A percentile compares a stretch with the other conserved stretches of the same genome.
Conservation (phyloP, 2,113 vertebrate genomes). For the Desmodus rotundus region DNA sequence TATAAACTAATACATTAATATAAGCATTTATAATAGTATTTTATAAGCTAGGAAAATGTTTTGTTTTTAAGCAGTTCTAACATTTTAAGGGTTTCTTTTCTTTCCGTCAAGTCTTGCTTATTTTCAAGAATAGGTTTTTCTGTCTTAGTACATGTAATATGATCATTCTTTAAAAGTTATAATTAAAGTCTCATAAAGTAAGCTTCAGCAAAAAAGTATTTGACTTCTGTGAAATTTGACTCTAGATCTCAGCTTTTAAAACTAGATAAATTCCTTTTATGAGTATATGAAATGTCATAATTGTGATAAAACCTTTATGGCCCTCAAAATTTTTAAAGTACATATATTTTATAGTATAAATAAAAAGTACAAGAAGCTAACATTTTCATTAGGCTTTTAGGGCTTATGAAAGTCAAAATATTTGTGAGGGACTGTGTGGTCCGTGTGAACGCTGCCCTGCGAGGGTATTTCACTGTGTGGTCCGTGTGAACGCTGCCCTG, state of each 20-base stretch:
- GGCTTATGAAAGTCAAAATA: neutral
- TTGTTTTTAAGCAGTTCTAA: conserved; percentile 3
- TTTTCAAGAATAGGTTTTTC: conserved; percentile 37
- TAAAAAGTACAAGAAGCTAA: neutral
- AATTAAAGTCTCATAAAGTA: neutral
- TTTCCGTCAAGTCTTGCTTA: conserved; percentile 7
- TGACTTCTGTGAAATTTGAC: conserved; percentile 30
- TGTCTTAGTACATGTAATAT: conserved; percentile 6
- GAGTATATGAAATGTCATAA: neutral
- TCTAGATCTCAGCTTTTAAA: conserved; percentile 28
- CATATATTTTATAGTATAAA: neutral
- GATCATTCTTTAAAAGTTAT: conserved; percentile 6
- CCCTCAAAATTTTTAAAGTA: neutral
- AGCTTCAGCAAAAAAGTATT: neutral
- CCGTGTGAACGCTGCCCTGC: neutral
- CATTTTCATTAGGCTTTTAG: conserved; percentile 4
- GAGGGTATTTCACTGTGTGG: neutral
- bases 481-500: neutral
- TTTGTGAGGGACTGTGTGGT: neutral
- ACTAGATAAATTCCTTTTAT: neutral
- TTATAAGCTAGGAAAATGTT: neutral
- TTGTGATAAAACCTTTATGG: neutral
- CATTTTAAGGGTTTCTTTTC: conserved; percentile 31
- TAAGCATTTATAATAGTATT: neutral
- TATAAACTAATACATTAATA: neutral